Evolutionary conservation across 2,113 vertebrate species (phyloP).

Genomic region (Melanostigma gelatinosum): DNA sequence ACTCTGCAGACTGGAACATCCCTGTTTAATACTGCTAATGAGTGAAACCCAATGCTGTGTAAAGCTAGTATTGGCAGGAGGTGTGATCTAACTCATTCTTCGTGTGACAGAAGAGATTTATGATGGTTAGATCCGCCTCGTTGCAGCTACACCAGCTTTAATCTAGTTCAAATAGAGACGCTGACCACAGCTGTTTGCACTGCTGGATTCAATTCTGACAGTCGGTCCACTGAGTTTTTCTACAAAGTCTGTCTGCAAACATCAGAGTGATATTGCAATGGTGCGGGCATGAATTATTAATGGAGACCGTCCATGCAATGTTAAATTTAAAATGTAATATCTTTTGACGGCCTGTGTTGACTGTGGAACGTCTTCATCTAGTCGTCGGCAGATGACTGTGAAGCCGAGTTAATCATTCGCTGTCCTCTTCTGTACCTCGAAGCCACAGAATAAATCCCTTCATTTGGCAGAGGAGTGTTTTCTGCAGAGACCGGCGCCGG

Average conservation of each 20-base stretch:
- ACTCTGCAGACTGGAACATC: too few species aligned
- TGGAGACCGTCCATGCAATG: neutral
- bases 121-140: neutral
- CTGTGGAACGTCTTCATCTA: neutral
- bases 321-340: conserved; percentile 5
- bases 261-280: neutral
- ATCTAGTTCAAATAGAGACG: neutral
- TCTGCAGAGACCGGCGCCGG: too few species aligned
- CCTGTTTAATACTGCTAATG: neutral
- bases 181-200: neutral
- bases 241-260: conserved; percentile 2
- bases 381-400: conserved; percentile 9
- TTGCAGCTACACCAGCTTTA: neutral
- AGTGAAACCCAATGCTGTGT: neutral
- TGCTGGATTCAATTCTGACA: neutral
- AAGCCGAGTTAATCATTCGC: conserved; percentile 36
- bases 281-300: conserved; percentile 30
- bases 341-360: neutral
- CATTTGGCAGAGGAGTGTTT: conserved; percentile 31
- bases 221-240: neutral
- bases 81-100: neutral
- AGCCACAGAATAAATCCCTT: conserved; percentile 35
- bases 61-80: neutral
- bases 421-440: conserved; percentile 24
- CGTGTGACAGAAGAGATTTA: neutral